These are phyloP conservation scores for Leucoraja erinaceus DNA, from an alignment of 2,113 vertebrate species.

Conservation along the genomic window DNA sequence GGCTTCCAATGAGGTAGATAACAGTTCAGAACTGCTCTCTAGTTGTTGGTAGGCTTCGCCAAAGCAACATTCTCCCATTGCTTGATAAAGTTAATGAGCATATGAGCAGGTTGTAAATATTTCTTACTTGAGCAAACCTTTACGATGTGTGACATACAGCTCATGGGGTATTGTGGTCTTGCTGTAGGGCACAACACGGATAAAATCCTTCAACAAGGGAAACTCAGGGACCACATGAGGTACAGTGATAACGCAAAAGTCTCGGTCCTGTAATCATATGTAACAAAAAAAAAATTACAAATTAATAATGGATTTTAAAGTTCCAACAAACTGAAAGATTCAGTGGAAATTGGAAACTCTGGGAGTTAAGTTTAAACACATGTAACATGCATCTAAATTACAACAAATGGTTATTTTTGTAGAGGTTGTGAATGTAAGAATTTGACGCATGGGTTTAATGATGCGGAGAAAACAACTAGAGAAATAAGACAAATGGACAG, in stretches of 20 bases:
- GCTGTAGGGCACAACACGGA: constrained; percentile 53
- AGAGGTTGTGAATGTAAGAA: not conserved
- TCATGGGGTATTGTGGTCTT: constrained; percentile 53
- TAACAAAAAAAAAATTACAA: not conserved
- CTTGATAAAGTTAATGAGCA: not conserved
- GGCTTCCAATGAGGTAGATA: too few species aligned
- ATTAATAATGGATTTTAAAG: not conserved
- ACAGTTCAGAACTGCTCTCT: too few species aligned
- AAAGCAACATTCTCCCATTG: too few species aligned
- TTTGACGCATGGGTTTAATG: not conserved
- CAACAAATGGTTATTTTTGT: not conserved
- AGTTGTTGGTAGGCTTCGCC: too few species aligned
- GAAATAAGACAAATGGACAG: not conserved
- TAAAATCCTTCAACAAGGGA: constrained; percentile 68
- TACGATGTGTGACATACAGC: constrained; percentile 72
- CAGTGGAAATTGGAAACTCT: not conserved
- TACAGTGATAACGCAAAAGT: constrained; percentile 71
- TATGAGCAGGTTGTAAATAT: not conserved
- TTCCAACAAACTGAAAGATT: not conserved
- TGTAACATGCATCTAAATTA: not conserved
- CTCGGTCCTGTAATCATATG: constrained; percentile 59
- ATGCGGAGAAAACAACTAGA: not conserved
- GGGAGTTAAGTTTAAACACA: not conserved
- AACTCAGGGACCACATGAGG: constrained; percentile 62
- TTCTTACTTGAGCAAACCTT: constrained; percentile 66